Percentiles rank a stretch among this genome's conserved stretches.
Conservation (phyloP, 2,888 invertebrate genomes). For the Eupithecia centaureata region DNA sequence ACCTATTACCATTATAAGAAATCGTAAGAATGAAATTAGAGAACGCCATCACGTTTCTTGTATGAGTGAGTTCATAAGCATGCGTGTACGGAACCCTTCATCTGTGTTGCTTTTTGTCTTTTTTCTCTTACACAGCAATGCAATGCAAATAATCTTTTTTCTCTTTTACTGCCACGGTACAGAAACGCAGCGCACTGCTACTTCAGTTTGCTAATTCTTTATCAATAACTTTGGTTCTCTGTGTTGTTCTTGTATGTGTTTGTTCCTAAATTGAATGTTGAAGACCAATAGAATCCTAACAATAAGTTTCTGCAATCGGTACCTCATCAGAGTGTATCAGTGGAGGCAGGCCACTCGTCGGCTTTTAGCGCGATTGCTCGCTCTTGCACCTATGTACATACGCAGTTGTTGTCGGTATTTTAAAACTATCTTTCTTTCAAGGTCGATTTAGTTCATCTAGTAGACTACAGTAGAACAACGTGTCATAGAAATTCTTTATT, state of each 20-base stretch:
- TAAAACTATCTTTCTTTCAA: conserved; percentile 4
- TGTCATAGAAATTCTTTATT: neutral
- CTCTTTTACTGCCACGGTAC: too few relatives aligned
- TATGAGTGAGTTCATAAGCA: neutral
- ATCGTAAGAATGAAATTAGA: neutral
- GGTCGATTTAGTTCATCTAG: conserved; percentile 1
- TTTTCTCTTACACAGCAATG: neutral
- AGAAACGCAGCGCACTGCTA: too few relatives aligned
- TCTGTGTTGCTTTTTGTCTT: neutral
- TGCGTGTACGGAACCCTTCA: neutral
- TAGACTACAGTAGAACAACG: neutral
- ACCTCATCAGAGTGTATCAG: conserved; percentile 38
- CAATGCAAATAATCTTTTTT: neutral
- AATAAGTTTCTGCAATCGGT: conserved; percentile 37
- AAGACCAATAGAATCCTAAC: too few relatives aligned
- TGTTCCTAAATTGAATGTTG: too few relatives aligned
- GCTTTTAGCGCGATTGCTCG: conserved; percentile 61
- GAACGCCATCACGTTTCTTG: neutral
- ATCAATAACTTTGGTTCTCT: too few relatives aligned
- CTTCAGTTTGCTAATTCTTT: too few relatives aligned
- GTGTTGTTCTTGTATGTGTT: too few relatives aligned
- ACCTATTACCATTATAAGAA: neutral
- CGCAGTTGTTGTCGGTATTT: conserved; percentile 7
- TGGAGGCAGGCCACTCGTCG: conserved; percentile 35
- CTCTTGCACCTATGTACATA: conserved; percentile 16